Evolutionary conservation across 2,888 invertebrate species (phyloP), one percentile per base, ranked within the genome.

Genomic region (Galerucella calmariensis): DNA sequence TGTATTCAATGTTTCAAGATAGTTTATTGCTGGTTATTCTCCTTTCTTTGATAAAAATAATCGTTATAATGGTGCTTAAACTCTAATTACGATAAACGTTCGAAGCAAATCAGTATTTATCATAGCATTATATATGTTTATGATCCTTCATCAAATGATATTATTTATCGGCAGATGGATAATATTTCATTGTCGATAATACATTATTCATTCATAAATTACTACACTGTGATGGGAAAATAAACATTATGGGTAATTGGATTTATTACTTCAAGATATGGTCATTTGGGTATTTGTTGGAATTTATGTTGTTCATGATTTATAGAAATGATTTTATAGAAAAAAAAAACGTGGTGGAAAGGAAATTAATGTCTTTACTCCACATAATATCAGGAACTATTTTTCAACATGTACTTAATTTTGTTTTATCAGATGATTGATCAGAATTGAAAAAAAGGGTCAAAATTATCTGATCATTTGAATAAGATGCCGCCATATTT

Each of bases 151-250:
- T 81, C 79, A 78, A 75, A 76, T 68, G 75, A 78, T 82, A 82
- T 82, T 83, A 82, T 80, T 79, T 79, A 83, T 83, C 82, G 82
- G 82, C 82, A 83, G 80, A 81, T 80, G 81, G 77, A 79, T 79
- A 81, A 81, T 83, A 82, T 81, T 80, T 78, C 78, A 79, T 80
- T 77, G 74, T 76, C 63, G 63, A 69, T 56, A 6, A 56, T 14
- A 56, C 6, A 59, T 27, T 59, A 27, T 59, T 24, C 11, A 59
- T 59, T 20, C 9, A 27, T 51, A 6, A 51, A 51, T 51, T 14
- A 51, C 48, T 14, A 51, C 12, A 14, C 11, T 2, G 3, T 51
- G 1, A 11, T 51, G 48, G 48, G 48, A 12, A 14, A 14, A n/a
- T 51, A n/a, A 51, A 51, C 48, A 51, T 12, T 51, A 12, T 51